Evolutionary conservation across 2,113 vertebrate species (phyloP).

Genomic region (Chloropsis cyanopogon): DNA sequence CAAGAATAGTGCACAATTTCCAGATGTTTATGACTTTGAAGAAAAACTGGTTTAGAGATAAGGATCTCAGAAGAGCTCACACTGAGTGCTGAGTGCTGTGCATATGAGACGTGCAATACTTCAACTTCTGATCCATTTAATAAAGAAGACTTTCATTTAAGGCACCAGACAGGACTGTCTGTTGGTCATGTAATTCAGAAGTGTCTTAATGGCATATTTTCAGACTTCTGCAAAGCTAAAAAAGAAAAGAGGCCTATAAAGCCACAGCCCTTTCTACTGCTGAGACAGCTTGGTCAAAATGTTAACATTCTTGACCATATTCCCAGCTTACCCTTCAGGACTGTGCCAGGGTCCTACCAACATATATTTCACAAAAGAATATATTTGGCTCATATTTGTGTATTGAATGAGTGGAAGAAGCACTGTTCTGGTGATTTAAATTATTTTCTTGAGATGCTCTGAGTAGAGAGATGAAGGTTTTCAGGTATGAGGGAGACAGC

Average conservation of each 20-base stretch:
- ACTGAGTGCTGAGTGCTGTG: not conserved
- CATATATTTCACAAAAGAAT: not conserved
- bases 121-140: not conserved
- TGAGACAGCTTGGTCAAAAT: not conserved
- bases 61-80: constrained; percentile 11
- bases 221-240: not conserved
- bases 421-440: not conserved
- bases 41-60: constrained; percentile 23
- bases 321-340: not conserved
- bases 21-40: constrained; percentile 38
- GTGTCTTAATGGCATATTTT: not conserved
- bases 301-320: not conserved
- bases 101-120: not conserved
- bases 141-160: constrained; percentile 10
- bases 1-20: constrained; percentile 5
- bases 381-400: not conserved
- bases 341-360: not conserved
- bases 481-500: not conserved
- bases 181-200: not conserved
- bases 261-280: not conserved
- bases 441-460: not conserved
- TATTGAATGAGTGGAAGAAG: not conserved
- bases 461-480: not conserved
- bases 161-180: not conserved
- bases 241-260: not conserved